These are phyloP conservation scores for Siniperca obscura DNA, from an alignment of 2,797 vertebrate species.

Conservation along the genomic window DNA sequence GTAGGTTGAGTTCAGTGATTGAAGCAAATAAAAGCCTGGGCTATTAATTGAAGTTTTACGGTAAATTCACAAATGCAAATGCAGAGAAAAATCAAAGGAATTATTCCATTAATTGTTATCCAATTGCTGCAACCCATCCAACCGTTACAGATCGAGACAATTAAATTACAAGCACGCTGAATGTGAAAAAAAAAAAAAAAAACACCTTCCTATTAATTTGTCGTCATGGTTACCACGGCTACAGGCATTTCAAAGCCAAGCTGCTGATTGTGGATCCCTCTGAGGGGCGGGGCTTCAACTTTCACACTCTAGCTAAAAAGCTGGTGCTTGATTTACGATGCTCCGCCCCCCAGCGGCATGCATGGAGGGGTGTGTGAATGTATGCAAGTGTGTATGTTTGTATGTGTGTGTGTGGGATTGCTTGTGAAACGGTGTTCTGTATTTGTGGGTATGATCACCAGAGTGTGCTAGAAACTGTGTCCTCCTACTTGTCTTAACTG, in stretches of 20 bases:
- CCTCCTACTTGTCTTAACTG: constrained; percentile 99
- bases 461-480: constrained; percentile 92
- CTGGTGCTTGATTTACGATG: constrained; percentile 71
- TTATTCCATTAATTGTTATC: constrained; percentile 22
- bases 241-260: constrained; percentile 64
- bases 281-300: constrained; percentile 83
- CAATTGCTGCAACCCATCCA: constrained; percentile 27
- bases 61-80: constrained; percentile 52
- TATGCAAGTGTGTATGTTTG: constrained; percentile 42
- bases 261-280: constrained; percentile 64
- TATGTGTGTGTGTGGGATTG: constrained; percentile 21
- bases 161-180: constrained; percentile 18
- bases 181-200: constrained; percentile 23
- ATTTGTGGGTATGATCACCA: constrained; percentile 90
- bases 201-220: constrained; percentile 17
- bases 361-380: constrained; percentile 79
- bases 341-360: constrained; percentile 88
- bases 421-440: constrained; percentile 77
- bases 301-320: constrained; percentile 86
- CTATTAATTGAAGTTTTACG: too few species aligned
- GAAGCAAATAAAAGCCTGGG: too few species aligned
- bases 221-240: constrained; percentile 35
- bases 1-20: too few species aligned
- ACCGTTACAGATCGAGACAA: constrained; percentile 30
- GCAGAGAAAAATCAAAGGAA: constrained; percentile 49